These are phyloP conservation scores for Hippocampus zosterae DNA, from an alignment of 2,113 vertebrate genomes.

Conservation along the genomic window DNA sequence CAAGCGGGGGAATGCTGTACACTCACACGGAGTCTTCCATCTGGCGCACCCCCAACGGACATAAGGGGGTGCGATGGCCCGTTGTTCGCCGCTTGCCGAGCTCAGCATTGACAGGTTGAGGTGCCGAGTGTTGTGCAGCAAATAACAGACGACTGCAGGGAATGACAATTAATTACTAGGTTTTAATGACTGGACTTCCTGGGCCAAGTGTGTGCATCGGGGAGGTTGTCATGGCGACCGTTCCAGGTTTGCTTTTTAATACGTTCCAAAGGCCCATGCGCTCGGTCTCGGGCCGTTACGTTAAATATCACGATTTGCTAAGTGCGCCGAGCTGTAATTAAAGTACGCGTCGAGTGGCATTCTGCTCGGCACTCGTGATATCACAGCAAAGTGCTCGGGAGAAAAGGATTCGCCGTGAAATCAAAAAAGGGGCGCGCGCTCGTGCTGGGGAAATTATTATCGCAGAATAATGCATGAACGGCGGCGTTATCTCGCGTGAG, in stretches of 20 bases:
- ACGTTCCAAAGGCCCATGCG: conserved; percentile 40
- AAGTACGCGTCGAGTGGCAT: conserved; percentile 19
- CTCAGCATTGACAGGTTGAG: neutral
- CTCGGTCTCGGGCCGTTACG: conserved; percentile 35
- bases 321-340: conserved; percentile 42
- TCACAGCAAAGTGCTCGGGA: conserved; percentile 34
- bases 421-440: conserved; percentile 36
- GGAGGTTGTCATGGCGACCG: conserved; percentile 62
- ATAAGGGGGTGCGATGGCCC: neutral
- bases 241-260: conserved; percentile 52
- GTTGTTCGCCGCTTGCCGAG: neutral
- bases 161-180: conserved; percentile 71
- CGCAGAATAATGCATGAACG: conserved; percentile 17
- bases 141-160: conserved; percentile 55
- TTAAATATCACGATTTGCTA: conserved; percentile 54
- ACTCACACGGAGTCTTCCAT: neutral
- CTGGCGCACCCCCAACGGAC: neutral
- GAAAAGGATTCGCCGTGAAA: conserved; percentile 34
- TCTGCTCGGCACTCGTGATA: conserved; percentile 14
- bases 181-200: conserved; percentile 63
- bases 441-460: conserved; percentile 30
- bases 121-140: neutral
- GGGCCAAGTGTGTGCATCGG: conserved; percentile 52
- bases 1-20: neutral
- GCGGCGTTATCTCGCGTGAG: conserved; percentile 29